phyloP scores from a whole-genome alignment of 1,140 invertebrate species.

The Cotesia chilonis region DNA sequence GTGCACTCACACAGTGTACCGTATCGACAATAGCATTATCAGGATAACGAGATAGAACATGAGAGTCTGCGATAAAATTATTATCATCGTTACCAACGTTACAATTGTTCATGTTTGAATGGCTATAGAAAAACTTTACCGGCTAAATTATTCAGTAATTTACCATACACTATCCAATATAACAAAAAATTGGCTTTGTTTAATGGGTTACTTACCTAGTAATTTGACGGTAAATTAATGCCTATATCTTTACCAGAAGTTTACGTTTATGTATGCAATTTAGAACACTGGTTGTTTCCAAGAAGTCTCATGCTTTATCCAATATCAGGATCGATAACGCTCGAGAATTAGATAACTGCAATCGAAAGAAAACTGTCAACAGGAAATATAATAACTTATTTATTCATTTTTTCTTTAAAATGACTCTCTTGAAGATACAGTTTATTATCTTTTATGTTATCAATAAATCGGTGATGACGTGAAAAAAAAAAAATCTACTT shows the following conservation, averaged over 20 bases:
- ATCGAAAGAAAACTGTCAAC: not conserved
- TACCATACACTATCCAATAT: not conserved
- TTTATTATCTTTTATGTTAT: conserved; percentile 6
- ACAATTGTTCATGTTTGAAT: not conserved
- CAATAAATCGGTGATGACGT: not conserved
- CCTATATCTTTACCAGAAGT: no score
- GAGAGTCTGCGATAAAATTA: conserved; percentile 21
- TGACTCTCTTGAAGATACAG: not conserved
- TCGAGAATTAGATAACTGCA: not conserved
- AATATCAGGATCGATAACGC: not conserved
- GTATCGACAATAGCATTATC: conserved; percentile 29
- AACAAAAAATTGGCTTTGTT: not conserved
- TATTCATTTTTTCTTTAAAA: conserved; percentile 1
- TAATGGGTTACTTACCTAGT: not conserved
- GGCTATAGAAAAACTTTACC: not conserved
- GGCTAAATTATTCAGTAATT: conserved; percentile 1
- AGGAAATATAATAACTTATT: conserved; percentile 1
- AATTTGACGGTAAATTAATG: no score
- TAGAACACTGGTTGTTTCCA: conserved; percentile 1
- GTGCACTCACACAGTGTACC: not conserved
- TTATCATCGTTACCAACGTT: conserved; percentile 29
- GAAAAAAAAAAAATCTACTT: no score
- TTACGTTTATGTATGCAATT: no score
- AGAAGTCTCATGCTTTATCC: conserved; percentile 8
- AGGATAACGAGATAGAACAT: conserved; percentile 27